A percentile compares a stretch with the other conserved stretches of the same genome.
Evolutionary conservation across 1,140 invertebrate species (phyloP).

Genomic region (Lordiphosa stackelbergi): DNA sequence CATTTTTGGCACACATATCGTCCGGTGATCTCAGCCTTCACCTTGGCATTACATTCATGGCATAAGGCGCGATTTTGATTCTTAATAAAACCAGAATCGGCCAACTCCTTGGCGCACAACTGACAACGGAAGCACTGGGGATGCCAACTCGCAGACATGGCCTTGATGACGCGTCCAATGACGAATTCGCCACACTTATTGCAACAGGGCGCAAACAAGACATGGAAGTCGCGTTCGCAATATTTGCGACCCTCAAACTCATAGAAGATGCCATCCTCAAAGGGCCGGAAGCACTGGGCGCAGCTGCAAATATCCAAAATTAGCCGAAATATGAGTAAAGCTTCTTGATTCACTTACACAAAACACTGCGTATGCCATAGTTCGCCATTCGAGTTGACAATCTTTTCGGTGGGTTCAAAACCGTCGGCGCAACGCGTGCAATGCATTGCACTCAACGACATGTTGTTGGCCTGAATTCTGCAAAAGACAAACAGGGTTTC

Average conservation of each 20-base stretch:
- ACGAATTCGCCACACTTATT: constrained; percentile 98
- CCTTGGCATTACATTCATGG: constrained; percentile 96
- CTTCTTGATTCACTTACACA: constrained; percentile 86
- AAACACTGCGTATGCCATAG: constrained; percentile 99
- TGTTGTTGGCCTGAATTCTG: constrained; percentile 77
- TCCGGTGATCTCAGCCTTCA: constrained; percentile 95
- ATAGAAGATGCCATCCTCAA: constrained; percentile 98
- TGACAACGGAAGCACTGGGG: constrained; percentile 98
- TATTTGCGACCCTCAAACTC: constrained; percentile 99
- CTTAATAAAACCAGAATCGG: constrained; percentile 98
- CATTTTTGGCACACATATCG: constrained; percentile 99
- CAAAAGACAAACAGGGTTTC: constrained; percentile 10
- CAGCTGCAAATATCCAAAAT: constrained; percentile 83
- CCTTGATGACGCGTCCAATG: constrained; percentile 98
- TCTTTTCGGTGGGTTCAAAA: constrained; percentile 97
- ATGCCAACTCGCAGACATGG: constrained; percentile 99
- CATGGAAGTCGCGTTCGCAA: constrained; percentile 99
- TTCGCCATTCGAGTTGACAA: constrained; percentile 98
- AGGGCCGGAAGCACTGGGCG: constrained; percentile 98
- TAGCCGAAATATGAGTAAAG: constrained; percentile 79
- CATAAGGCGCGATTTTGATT: constrained; percentile 95
- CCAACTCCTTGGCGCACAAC: constrained; percentile 92
- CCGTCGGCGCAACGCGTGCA: constrained; percentile 96
- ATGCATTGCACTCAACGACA: constrained; percentile 93
- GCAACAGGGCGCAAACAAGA: constrained; percentile 98